Evolutionary conservation across 2,113 vertebrate genomes (phyloP).

Genomic region (Antennarius striatus): DNA sequence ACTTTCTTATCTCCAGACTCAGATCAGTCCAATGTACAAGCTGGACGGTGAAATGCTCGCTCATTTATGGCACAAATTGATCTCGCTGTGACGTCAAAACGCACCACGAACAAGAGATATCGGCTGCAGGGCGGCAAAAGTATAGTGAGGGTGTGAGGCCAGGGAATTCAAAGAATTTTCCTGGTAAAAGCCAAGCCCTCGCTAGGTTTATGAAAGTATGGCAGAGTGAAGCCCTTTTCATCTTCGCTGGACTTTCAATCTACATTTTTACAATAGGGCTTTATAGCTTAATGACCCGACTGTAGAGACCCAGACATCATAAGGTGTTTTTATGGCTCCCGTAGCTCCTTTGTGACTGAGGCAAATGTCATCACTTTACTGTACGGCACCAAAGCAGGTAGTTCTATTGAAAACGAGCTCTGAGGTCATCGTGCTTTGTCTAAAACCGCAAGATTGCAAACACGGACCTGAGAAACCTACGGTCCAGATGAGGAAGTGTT

Average conservation of each 20-base stretch:
- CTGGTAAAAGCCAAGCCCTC: constrained; percentile 57
- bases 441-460: too few species aligned
- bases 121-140: constrained; percentile 57
- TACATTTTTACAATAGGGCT: constrained; percentile 61
- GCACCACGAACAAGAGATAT: constrained; percentile 44
- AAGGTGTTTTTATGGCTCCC: constrained; percentile 71
- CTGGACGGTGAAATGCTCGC: background rate
- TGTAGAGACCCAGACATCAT: constrained; percentile 72
- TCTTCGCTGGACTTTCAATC: constrained; percentile 56
- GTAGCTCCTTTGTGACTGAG: constrained; percentile 61
- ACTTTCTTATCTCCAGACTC: constrained; percentile 42
- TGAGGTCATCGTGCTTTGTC: too few species aligned
- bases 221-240: constrained; percentile 52
- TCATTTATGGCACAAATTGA: constrained; percentile 53
- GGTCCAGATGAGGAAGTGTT: constrained; percentile 2
- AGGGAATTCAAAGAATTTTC: constrained; percentile 70
- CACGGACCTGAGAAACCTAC: background rate
- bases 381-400: constrained; percentile 37
- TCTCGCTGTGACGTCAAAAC: constrained; percentile 60
- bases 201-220: constrained; percentile 57
- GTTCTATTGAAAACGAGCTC: background rate
- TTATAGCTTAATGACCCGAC: constrained; percentile 74
- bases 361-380: constrained; percentile 64
- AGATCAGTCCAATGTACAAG: constrained; percentile 61
- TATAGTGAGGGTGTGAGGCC: constrained; percentile 55